These are phyloP conservation scores for Melanchra persicariae DNA, from an alignment of 2,888 invertebrate species.

Conservation along the genomic window DNA sequence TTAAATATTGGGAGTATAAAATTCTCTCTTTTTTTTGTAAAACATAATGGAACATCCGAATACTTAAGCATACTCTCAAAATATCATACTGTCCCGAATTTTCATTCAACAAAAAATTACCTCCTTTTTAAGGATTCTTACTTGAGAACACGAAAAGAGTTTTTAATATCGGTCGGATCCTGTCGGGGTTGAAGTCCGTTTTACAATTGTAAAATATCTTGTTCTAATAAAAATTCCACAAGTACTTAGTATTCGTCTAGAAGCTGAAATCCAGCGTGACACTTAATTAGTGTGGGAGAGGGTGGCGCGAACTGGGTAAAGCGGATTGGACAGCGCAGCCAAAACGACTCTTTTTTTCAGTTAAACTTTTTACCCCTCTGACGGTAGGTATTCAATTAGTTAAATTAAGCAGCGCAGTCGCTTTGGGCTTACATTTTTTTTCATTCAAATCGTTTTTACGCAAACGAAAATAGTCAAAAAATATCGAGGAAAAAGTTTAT, in stretches of 20 bases:
- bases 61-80: slow-evolving; percentile 8
- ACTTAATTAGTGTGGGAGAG: slow-evolving; percentile 69
- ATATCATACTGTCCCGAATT: slow-evolving; percentile 14
- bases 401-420: slow-evolving; percentile 65
- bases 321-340: slow-evolving; percentile 35
- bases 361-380: slow-evolving; percentile 61
- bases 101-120: slow-evolving; percentile 13
- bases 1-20: slow-evolving; percentile 22
- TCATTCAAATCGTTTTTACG: slow-evolving; percentile 31
- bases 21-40: neutral
- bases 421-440: slow-evolving; percentile 43
- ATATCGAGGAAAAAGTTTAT: slow-evolving; percentile 15
- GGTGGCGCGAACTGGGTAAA: slow-evolving; percentile 23
- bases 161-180: slow-evolving; percentile 22
- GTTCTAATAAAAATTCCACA: slow-evolving; percentile 49
- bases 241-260: slow-evolving; percentile 42
- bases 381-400: slow-evolving; percentile 67
- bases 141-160: slow-evolving; percentile 14
- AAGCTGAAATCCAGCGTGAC: slow-evolving; percentile 62
- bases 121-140: slow-evolving; percentile 9
- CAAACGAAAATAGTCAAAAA: slow-evolving; percentile 34
- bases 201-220: slow-evolving; percentile 40
- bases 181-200: slow-evolving; percentile 6
- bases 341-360: slow-evolving; percentile 59
- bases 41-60: slow-evolving; percentile 15